Conservation (phyloP, 2,113 vertebrate genomes). For the Tachysurus fulvidraco region DNA sequence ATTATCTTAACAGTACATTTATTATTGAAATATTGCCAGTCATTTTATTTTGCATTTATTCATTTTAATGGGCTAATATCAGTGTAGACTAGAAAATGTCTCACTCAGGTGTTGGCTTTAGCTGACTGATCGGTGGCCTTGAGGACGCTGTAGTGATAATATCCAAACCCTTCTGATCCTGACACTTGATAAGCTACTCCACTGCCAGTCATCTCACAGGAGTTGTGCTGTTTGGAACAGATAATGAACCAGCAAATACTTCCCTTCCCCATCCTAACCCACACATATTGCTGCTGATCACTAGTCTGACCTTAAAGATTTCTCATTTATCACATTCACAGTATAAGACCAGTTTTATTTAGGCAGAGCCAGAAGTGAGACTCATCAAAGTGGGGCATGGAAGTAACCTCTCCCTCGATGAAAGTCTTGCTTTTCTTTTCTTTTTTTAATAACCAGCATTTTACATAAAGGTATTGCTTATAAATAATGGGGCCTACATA, state of each 20-base stretch:
- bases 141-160: slow-evolving; percentile 21
- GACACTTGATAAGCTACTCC: slow-evolving; percentile 34
- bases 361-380: slow-evolving; percentile 11
- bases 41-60: background rate
- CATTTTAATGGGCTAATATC: background rate
- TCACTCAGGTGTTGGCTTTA: background rate
- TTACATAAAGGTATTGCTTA: background rate
- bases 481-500: background rate
- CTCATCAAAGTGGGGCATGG: slow-evolving; percentile 7
- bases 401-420: background rate
- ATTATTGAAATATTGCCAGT: background rate
- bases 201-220: slow-evolving; percentile 34
- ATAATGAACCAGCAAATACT: slow-evolving; percentile 45
- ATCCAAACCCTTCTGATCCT: slow-evolving; percentile 32
- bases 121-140: slow-evolving; percentile 22
- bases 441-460: background rate
- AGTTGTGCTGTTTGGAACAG: slow-evolving; percentile 39
- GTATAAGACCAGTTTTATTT: slow-evolving; percentile 2
- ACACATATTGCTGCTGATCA: slow-evolving; percentile 45
- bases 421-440: background rate
- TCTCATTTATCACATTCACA: slow-evolving; percentile 35
- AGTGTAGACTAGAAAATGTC: slow-evolving; percentile 10
- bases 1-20: background rate
- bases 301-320: slow-evolving; percentile 46
- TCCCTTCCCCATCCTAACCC: slow-evolving; percentile 17